Percentiles rank a stretch among this genome's conserved stretches.
Conservation (phyloP, 2,888 invertebrate species). For the Platycheirus rosarum region DNA sequence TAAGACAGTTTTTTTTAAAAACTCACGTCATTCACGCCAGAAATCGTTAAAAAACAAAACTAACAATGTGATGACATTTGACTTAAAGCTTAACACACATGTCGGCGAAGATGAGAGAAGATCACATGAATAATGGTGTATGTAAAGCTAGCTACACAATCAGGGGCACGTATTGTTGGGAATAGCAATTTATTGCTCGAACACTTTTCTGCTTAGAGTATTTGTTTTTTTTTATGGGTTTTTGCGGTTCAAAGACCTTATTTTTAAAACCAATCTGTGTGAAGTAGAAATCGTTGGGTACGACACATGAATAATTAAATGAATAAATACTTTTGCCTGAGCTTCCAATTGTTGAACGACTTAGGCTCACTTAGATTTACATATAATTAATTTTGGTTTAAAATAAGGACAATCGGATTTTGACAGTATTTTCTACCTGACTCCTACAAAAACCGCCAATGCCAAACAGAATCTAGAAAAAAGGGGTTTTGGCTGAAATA, state of each 20-base stretch:
- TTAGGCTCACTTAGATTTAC: too few relatives aligned
- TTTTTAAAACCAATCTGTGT: slow-evolving; percentile 6
- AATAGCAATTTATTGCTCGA: slow-evolving; percentile 56
- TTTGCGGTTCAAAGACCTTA: slow-evolving; percentile 16
- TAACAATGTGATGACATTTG: slow-evolving; percentile 55
- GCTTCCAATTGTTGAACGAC: too few relatives aligned
- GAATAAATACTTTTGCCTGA: too few relatives aligned
- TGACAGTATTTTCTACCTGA: too few relatives aligned
- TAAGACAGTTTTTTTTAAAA: slow-evolving; percentile 44
- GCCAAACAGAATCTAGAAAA: too few relatives aligned
- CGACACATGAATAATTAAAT: slow-evolving; percentile 19
- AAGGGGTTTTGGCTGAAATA: too few relatives aligned
- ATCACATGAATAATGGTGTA: slow-evolving; percentile 39
- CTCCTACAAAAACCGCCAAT: too few relatives aligned
- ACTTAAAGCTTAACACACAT: slow-evolving; percentile 34
- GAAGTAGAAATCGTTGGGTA: slow-evolving; percentile 14
- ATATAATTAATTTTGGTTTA: too few relatives aligned
- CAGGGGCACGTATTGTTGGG: slow-evolving; percentile 31
- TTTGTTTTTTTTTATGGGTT: slow-evolving; percentile 27
- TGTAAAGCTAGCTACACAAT: slow-evolving; percentile 35
- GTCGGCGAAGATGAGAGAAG: slow-evolving; percentile 51
- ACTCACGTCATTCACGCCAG: slow-evolving; percentile 34
- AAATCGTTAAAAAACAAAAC: slow-evolving; percentile 29
- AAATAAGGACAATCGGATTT: too few relatives aligned
- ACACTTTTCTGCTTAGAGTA: slow-evolving; percentile 58